Conservation (phyloP, 2,113 vertebrate genomes). For the Oncorhynchus clarkii region DNA sequence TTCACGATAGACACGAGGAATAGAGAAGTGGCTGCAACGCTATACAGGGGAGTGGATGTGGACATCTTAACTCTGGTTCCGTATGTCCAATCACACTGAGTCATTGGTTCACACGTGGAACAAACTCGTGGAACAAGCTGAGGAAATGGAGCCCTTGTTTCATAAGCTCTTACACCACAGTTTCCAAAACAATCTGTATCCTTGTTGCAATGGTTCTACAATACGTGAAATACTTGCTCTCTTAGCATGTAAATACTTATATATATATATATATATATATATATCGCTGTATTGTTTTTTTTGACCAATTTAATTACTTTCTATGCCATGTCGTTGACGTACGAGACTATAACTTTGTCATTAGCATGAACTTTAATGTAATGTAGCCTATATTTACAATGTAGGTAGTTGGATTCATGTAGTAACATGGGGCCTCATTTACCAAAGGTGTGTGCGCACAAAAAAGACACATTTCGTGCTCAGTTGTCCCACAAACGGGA, state of each 20-base stretch:
- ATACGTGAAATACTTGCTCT: background rate
- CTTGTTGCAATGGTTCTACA: background rate
- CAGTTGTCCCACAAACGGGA: too few species aligned
- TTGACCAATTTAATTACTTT: background rate
- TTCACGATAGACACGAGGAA: slow-evolving; percentile 6
- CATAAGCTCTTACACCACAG: background rate
- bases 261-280: background rate
- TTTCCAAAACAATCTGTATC: background rate
- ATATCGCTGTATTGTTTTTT: background rate
- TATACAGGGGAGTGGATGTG: slow-evolving; percentile 5
- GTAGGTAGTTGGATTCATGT: too few species aligned
- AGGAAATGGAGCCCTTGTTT: slow-evolving; percentile 14
- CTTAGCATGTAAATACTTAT: too few species aligned
- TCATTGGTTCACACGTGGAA: background rate
- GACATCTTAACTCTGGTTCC: background rate
- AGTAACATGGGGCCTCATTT: too few species aligned
- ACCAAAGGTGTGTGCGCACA: too few species aligned
- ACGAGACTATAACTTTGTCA: background rate
- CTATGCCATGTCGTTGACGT: background rate
- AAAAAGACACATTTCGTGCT: too few species aligned
- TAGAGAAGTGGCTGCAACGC: slow-evolving; percentile 36
- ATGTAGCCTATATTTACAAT: too few species aligned
- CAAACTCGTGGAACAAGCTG: background rate
- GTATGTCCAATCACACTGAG: background rate
- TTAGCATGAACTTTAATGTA: too few species aligned